A percentile compares a stretch with the other conserved stretches of the same genome.
Conservation (phyloP, 2,888 invertebrate genomes). For the Dastarcus helophoroides region DNA sequence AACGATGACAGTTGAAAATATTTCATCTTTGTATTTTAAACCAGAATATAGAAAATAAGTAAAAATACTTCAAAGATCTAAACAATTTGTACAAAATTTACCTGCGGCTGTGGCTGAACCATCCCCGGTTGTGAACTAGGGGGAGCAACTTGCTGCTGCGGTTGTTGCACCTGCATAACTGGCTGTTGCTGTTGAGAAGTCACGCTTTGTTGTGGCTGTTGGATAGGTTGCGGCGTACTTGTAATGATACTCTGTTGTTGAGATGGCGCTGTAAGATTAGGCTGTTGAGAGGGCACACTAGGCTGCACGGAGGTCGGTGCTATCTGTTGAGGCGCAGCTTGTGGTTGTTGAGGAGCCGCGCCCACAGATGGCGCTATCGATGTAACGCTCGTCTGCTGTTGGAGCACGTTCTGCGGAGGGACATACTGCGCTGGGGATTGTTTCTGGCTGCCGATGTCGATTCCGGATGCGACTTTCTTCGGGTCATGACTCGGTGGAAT, state of each 20-base stretch:
- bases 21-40: too few relatives aligned
- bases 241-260: not conserved
- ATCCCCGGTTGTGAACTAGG: constrained; percentile 3
- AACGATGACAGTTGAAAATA: too few relatives aligned
- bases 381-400: constrained; percentile 2
- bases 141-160: too few relatives aligned
- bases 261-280: too few relatives aligned
- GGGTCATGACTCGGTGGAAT: constrained; percentile 16
- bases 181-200: constrained; percentile 2
- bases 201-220: too few relatives aligned
- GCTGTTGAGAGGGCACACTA: not conserved
- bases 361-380: too few relatives aligned
- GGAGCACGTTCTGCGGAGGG: too few relatives aligned
- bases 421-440: not conserved
- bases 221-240: too few relatives aligned
- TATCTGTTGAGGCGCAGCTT: not conserved
- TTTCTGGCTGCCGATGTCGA: not conserved
- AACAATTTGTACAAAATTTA: too few relatives aligned
- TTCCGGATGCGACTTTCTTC: constrained; percentile 12
- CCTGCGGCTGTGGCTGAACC: constrained; percentile 9
- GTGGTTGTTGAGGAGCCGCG: not conserved
- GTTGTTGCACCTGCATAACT: too few relatives aligned
- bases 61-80: too few relatives aligned
- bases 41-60: too few relatives aligned
- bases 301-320: not conserved